These are phyloP conservation scores for Conopomorpha cramerella DNA, from an alignment of 1,140 invertebrate species.

Conservation along the genomic window DNA sequence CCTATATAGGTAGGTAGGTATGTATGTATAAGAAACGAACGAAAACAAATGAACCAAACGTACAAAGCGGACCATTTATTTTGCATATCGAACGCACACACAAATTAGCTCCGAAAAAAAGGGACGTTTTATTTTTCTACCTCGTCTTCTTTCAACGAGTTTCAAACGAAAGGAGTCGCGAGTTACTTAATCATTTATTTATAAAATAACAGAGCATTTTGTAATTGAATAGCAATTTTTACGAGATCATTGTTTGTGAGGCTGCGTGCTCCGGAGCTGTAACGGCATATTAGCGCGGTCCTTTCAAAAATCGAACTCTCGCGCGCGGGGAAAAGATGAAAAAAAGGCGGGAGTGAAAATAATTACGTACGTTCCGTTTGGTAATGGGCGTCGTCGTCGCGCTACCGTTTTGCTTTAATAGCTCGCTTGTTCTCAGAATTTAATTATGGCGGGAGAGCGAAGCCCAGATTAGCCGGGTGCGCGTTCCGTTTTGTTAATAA, in stretches of 20 bases:
- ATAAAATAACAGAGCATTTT: no score
- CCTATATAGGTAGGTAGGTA: no score
- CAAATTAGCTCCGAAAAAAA: no score
- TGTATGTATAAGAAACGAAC: no score
- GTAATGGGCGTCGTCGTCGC: slow-evolving; percentile 50
- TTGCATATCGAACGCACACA: no score
- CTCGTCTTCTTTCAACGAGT: no score
- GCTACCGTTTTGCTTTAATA: slow-evolving; percentile 56
- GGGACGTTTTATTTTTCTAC: no score
- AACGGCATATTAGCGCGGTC: slow-evolving; percentile 45
- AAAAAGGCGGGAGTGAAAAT: slow-evolving; percentile 57
- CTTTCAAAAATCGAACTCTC: slow-evolving; percentile 47
- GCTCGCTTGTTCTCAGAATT: slow-evolving; percentile 54
- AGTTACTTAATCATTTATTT: no score
- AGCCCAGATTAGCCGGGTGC: slow-evolving; percentile 38
- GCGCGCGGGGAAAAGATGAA: no score
- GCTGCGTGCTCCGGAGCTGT: slow-evolving; percentile 37
- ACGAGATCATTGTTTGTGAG: slow-evolving; percentile 54
- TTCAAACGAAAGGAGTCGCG: no score
- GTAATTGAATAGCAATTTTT: slow-evolving; percentile 55
- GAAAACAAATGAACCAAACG: no score
- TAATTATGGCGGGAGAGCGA: slow-evolving; percentile 45
- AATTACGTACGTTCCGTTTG: slow-evolving; percentile 57
- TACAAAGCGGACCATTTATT: no score
- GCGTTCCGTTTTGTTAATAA: slow-evolving; percentile 53